Conservation (phyloP, 2,888 invertebrate genomes). For the Acronicta alni region DNA sequence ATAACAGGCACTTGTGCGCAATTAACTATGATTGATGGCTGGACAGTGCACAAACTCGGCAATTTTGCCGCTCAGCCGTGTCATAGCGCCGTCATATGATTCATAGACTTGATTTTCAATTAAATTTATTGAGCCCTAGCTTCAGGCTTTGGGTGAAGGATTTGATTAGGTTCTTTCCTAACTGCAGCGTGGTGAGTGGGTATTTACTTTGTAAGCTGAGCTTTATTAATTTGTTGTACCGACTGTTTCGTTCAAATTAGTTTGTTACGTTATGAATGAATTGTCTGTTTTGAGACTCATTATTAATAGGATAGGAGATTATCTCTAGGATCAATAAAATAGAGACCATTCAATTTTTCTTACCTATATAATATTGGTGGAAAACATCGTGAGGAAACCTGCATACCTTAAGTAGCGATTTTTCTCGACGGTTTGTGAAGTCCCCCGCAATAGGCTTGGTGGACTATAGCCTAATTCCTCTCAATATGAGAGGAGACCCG, state of each 20-base stretch:
- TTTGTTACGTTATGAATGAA: too few species aligned
- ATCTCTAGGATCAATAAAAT: too few species aligned
- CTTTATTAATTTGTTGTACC: conserved; percentile 51
- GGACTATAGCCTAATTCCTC: too few species aligned
- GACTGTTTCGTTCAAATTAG: conserved; percentile 36
- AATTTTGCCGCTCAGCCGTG: conserved; percentile 45
- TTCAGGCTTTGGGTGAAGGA: conserved; percentile 47
- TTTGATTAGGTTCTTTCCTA: conserved; percentile 47
- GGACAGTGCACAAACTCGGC: conserved; percentile 47
- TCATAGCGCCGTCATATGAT: conserved; percentile 41
- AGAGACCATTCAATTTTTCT: too few species aligned
- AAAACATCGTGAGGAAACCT: too few species aligned
- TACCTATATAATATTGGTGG: too few species aligned
- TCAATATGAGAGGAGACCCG: too few species aligned
- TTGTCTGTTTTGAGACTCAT: too few species aligned
- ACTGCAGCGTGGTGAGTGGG: conserved; percentile 42
- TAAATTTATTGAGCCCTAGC: conserved; percentile 48
- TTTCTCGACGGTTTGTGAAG: too few species aligned
- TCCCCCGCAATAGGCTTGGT: too few species aligned
- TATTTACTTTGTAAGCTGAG: conserved; percentile 41
- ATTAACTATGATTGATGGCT: conserved; percentile 55
- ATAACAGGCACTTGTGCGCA: conserved; percentile 53
- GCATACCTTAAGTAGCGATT: too few species aligned
- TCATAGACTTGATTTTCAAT: conserved; percentile 53
- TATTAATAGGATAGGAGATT: too few species aligned